Conservation (phyloP, 1,140 invertebrate species). For the Diorhabda sublineata region DNA sequence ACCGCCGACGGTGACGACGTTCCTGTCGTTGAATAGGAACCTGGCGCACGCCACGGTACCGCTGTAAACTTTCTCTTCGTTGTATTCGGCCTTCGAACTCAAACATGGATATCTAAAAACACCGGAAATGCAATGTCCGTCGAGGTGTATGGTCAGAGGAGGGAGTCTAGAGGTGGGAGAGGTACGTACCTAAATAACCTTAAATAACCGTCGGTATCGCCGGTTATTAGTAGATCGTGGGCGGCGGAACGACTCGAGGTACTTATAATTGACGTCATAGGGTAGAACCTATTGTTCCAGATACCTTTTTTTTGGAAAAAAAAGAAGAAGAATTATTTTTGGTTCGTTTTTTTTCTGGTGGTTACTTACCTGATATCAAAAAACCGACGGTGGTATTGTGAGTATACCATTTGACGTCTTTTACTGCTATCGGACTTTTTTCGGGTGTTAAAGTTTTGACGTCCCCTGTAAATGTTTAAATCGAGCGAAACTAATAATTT, state of each 20-base stretch:
- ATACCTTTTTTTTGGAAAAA: conserved; percentile 56
- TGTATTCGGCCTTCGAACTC: conserved; percentile 78
- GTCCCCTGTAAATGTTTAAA: conserved; percentile 63
- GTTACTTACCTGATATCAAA: conserved; percentile 68
- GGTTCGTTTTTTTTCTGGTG: neutral
- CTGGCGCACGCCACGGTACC: conserved; percentile 76
- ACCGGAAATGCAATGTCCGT: neutral
- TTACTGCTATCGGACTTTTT: conserved; percentile 80
- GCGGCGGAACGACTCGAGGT: conserved; percentile 76
- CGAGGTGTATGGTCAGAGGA: too few species aligned
- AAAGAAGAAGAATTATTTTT: neutral
- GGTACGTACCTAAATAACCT: conserved; percentile 70
- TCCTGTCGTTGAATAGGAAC: conserved; percentile 81
- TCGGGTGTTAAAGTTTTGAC: conserved; percentile 77
- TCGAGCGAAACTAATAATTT: too few species aligned
- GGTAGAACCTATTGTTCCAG: conserved; percentile 86
- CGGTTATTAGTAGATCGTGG: conserved; percentile 78
- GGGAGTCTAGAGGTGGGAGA: too few species aligned
- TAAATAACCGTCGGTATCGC: conserved; percentile 88
- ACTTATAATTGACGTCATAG: conserved; percentile 73
- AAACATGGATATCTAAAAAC: conserved; percentile 72
- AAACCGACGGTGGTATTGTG: conserved; percentile 81
- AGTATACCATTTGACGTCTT: conserved; percentile 84
- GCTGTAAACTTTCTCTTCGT: conserved; percentile 85
- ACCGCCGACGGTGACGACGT: conserved; percentile 84